These are phyloP conservation scores for Ostrea edulis DNA, from an alignment of 1,140 invertebrate species.

Conservation along the genomic window DNA sequence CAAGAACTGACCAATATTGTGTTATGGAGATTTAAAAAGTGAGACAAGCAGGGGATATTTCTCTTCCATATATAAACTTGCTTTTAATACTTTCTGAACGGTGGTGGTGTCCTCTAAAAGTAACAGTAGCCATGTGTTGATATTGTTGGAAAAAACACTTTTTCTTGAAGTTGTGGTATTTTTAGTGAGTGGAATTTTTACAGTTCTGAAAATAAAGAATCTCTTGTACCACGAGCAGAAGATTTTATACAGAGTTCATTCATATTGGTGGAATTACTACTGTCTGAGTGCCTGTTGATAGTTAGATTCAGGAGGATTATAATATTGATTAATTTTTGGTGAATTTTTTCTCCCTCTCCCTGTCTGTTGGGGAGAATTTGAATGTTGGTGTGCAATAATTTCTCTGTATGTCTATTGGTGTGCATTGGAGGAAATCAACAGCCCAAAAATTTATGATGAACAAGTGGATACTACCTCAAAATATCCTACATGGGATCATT, in stretches of 20 bases:
- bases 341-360: conserved; percentile 10
- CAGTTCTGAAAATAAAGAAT: background rate
- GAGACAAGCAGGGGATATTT: background rate
- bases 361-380: background rate
- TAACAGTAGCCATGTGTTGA: background rate
- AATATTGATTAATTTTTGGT: conserved; percentile 25
- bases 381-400: conserved; percentile 20
- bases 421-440: background rate
- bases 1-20: conserved; percentile 20
- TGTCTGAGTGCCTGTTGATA: conserved; percentile 27
- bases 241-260: conserved; percentile 29
- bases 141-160: conserved; percentile 3
- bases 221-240: background rate
- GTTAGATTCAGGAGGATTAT: conserved; percentile 23
- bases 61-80: no score
- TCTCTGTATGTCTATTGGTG: background rate
- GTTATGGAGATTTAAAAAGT: conserved; percentile 20
- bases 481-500: conserved; percentile 1
- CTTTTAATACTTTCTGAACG: background rate
- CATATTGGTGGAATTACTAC: background rate
- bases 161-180: conserved; percentile 10
- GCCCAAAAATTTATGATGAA: background rate
- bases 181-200: conserved; percentile 12
- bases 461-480: conserved; percentile 30
- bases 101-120: conserved; percentile 9